Base-by-base conservation (phyloP, 2,797 vertebrate genomes). In the Semotilus atromaculatus region DNA sequence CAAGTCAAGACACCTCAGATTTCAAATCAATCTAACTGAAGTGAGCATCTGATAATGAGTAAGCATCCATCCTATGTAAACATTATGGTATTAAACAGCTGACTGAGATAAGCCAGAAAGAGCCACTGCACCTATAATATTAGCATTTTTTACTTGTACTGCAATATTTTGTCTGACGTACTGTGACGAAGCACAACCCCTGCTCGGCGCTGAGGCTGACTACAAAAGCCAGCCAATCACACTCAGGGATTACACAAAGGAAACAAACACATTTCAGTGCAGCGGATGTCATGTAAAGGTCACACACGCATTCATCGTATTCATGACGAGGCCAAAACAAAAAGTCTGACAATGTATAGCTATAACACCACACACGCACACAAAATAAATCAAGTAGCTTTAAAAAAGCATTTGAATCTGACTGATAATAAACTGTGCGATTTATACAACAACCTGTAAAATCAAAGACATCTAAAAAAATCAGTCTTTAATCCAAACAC, bases 201-300 rank as follows among this genome's bases (percentile, higher is more conserved):
- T 72, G 74, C 72, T 79, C n/a, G 0, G 26, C 18, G 31, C 80
- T 60, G 40, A 77, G 78, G 58, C 81, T 67, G 87, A 89, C 79
- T 73, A 89, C 90, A 89, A 81, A 83, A 73, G 3, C 13, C 29
- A 55, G 70, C 79, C 81, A 83, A 86, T 86, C 87, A 81, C 64
- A 66, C 21, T 3, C 40, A 26, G 60, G 68, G 31, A 70, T 45
- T 36, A 45, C 23, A 82, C 78, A 78, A 79, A 82, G 53, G 34
- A 40, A 67, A 84, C 19, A 40, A 83, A 83, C 62, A 53, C 31
- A 55, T 34, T 68, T 77, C 45, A 68, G 18, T n/a, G 48, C 11
- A 77, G 74, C 7, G 3, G 58, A 66, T 58, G 79, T 82, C 74
- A 86, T 43, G 48, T 26, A 80, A 86, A 88, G 87, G 84, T 86